phyloP scores from a whole-genome alignment of 2,113 vertebrate species.

The Dissostichus mawsoni region DNA sequence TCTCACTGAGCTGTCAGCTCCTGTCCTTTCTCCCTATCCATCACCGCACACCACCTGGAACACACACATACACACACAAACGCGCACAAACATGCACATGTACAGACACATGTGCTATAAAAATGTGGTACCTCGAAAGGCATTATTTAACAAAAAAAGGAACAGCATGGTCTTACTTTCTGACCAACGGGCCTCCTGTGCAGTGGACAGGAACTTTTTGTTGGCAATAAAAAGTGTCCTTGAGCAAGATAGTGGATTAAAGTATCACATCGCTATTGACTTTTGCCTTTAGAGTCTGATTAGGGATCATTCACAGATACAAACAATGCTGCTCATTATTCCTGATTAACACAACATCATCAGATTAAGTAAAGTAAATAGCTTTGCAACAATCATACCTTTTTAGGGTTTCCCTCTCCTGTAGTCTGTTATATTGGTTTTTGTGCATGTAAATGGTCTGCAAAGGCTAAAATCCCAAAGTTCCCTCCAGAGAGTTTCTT shows the following conservation, averaged over 20 bases:
- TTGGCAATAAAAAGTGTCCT: background rate
- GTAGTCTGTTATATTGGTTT: no score
- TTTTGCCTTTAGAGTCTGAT: background rate
- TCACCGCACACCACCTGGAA: conserved; percentile 61
- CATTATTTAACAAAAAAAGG: conserved; percentile 13
- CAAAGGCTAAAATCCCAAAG: no score
- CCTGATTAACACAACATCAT: background rate
- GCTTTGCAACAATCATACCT: background rate
- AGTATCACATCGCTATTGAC: background rate
- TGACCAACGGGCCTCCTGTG: conserved; percentile 6
- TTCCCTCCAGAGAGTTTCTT: no score
- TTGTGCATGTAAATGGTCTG: no score
- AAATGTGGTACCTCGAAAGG: conserved; percentile 11
- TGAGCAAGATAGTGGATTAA: conserved; percentile 17
- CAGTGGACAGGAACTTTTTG: background rate
- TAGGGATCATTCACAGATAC: background rate
- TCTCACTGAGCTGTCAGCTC: conserved; percentile 65
- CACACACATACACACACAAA: conserved; percentile 1
- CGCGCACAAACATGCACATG: conserved; percentile 6
- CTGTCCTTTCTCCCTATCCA: conserved; percentile 52
- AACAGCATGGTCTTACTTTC: conserved; percentile 23
- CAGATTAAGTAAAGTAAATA: background rate
- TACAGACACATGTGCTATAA: conserved; percentile 18
- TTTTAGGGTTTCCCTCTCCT: no score
- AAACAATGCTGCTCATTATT: background rate